A percentile compares a stretch with the other conserved stretches of the same genome.
These are phyloP conservation scores for Pammene aurita DNA, from an alignment of 2,888 invertebrate species.

Conservation along the genomic window DNA sequence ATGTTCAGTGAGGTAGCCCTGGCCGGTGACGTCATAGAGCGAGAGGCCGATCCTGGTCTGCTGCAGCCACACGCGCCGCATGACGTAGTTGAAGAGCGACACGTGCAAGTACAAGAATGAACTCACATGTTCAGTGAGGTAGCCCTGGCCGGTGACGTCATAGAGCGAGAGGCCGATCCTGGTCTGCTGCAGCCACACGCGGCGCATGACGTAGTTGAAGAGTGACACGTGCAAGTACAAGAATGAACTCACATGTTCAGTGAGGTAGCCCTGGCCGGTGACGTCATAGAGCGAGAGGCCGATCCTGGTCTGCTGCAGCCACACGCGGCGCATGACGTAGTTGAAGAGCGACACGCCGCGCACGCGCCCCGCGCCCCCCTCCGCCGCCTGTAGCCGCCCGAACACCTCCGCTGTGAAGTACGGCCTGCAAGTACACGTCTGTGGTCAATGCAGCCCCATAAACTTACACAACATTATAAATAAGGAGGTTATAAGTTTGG, in stretches of 20 bases:
- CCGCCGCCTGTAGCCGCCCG: conserved; percentile 93
- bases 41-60: too few species aligned
- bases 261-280: conserved; percentile 94
- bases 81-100: too few species aligned
- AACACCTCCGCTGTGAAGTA: conserved; percentile 95
- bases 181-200: conserved; percentile 97
- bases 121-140: conserved; percentile 79
- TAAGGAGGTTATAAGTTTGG: too few species aligned
- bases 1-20: too few species aligned
- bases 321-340: conserved; percentile 97
- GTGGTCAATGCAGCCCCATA: too few species aligned
- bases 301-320: conserved; percentile 97
- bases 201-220: conserved; percentile 97
- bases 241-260: conserved; percentile 85
- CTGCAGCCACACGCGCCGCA: too few species aligned
- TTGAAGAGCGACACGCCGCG: conserved; percentile 96
- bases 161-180: conserved; percentile 96
- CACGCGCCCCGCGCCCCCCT: conserved; percentile 91
- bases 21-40: too few species aligned
- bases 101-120: too few species aligned
- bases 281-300: conserved; percentile 96
- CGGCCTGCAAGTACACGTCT: conserved; percentile 71
- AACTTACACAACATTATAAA: too few species aligned
- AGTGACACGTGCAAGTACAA: conserved; percentile 84
- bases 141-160: conserved; percentile 96